Conservation (phyloP, 2,113 vertebrate genomes). For the Daubentonia madagascariensis region DNA sequence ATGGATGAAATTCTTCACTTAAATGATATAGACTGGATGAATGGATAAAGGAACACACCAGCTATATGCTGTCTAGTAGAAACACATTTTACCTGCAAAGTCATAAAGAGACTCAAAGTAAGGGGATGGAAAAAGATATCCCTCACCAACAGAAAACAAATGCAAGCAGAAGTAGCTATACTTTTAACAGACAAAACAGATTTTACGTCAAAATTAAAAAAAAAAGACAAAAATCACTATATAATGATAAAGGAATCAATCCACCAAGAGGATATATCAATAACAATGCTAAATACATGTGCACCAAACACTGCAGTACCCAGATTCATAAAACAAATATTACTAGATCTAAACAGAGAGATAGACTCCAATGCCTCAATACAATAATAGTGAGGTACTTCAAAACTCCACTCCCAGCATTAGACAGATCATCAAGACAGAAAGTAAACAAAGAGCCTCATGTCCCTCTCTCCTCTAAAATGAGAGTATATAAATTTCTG, state of each 20-base stretch:
- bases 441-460: not conserved
- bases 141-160: not conserved
- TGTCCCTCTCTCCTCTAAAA: too few species aligned
- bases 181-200: not conserved
- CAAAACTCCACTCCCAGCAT: not conserved
- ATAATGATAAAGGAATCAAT: not conserved
- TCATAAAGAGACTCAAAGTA: not conserved
- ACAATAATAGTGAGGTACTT: not conserved
- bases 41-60: not conserved
- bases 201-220: not conserved
- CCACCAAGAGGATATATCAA: not conserved
- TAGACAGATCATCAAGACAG: not conserved
- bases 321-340: not conserved
- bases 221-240: not conserved
- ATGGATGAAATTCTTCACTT: not conserved
- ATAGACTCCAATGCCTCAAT: not conserved
- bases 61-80: not conserved
- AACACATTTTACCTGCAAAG: not conserved
- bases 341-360: not conserved
- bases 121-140: not conserved
- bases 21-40: not conserved
- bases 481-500: too few species aligned
- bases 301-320: not conserved
- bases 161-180: not conserved
- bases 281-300: not conserved